These are phyloP conservation scores for Cabera pusaria DNA, from an alignment of 2,888 invertebrate genomes.

Conservation along the genomic window DNA sequence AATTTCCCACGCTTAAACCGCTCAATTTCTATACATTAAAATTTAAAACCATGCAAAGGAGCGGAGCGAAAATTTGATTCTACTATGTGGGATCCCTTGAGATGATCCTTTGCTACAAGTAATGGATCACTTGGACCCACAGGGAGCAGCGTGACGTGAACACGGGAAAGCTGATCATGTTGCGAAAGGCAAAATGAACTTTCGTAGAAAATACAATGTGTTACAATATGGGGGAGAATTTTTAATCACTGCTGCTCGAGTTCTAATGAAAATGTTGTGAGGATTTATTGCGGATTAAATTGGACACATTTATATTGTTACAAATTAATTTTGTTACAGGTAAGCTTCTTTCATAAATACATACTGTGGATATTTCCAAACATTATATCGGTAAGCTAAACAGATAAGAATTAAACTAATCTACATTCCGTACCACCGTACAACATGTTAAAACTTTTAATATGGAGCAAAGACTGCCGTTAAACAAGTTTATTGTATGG, in stretches of 20 bases:
- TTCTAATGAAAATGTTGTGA: slow-evolving; percentile 7
- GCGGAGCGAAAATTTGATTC: slow-evolving; percentile 26
- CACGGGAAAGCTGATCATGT: slow-evolving; percentile 21
- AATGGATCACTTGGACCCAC: slow-evolving; percentile 30
- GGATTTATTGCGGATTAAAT: slow-evolving; percentile 7
- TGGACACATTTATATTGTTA: too few relatives aligned
- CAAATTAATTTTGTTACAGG: too few relatives aligned
- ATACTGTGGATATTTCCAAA: too few relatives aligned
- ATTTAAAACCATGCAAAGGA: slow-evolving; percentile 27
- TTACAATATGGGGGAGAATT: slow-evolving; percentile 8
- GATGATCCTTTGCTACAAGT: slow-evolving; percentile 29
- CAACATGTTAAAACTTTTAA: too few relatives aligned
- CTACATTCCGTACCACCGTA: too few relatives aligned
- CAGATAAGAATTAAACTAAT: too few relatives aligned
- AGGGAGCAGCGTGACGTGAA: slow-evolving; percentile 25
- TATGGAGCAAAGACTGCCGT: too few relatives aligned
- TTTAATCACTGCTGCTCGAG: slow-evolving; percentile 10
- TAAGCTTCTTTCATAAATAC: too few relatives aligned
- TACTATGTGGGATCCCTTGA: slow-evolving; percentile 18
- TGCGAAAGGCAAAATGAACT: slow-evolving; percentile 12
- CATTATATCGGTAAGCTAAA: too few relatives aligned
- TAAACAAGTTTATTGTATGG: too few relatives aligned
- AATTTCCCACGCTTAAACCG: slow-evolving; percentile 13
- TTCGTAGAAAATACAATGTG: slow-evolving; percentile 11
- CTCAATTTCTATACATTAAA: slow-evolving; percentile 15